Percentiles rank a stretch among this genome's conserved stretches.
Conservation (phyloP, 2,888 invertebrate species). For the Hirtodrosophila confusa region DNA sequence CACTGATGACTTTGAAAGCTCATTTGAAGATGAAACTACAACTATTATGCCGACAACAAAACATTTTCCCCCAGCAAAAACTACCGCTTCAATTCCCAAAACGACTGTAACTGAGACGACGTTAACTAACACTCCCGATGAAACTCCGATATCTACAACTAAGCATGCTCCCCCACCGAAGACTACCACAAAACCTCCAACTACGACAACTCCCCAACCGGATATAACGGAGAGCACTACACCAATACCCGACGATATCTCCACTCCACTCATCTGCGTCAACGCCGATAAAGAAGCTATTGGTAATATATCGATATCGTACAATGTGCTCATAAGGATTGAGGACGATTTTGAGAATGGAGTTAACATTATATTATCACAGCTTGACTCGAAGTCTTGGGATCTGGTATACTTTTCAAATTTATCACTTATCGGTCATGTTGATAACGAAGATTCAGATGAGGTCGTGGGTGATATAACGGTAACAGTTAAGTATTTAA, state of each 20-base stretch:
- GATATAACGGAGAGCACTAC: background rate
- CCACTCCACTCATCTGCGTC: conserved; percentile 6
- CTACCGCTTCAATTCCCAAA: too few species aligned
- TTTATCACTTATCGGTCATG: background rate
- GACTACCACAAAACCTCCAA: background rate
- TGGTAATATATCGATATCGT: conserved; percentile 1
- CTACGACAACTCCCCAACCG: background rate
- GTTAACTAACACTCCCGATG: too few species aligned
- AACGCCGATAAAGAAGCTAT: background rate
- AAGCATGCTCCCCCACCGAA: too few species aligned
- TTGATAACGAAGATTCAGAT: background rate
- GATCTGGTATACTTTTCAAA: conserved; percentile 37
- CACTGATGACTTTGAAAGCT: background rate
- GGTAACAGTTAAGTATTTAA: conserved; percentile 22
- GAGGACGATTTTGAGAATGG: conserved; percentile 9
- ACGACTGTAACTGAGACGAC: too few species aligned
- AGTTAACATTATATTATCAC: conserved; percentile 22
- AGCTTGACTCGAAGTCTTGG: conserved; percentile 8
- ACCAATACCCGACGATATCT: background rate
- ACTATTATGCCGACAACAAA: too few species aligned
- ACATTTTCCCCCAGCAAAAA: too few species aligned
- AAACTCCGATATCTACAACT: too few species aligned
- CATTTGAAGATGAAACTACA: too few species aligned
- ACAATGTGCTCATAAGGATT: conserved; percentile 30
- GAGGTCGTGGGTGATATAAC: background rate